A percentile compares a stretch with the other conserved stretches of the same genome.
These are phyloP conservation scores for Synanthedon andrenaeformis DNA, from an alignment of 2,888 invertebrate genomes.

Conservation along the genomic window DNA sequence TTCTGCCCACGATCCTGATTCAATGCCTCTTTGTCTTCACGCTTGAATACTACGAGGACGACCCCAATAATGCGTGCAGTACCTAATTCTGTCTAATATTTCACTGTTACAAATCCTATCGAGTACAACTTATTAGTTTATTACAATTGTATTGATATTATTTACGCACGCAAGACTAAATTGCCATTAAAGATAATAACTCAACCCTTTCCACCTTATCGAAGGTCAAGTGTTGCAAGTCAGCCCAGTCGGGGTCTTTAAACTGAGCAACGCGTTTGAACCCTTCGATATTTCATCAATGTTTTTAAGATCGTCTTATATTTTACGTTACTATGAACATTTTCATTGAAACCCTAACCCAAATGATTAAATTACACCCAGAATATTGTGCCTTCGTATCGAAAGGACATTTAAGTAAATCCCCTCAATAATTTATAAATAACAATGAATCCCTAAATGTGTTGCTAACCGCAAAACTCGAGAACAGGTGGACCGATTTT, in stretches of 20 bases:
- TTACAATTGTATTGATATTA: background rate
- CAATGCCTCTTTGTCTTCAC: background rate
- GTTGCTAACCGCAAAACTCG: too few relatives aligned
- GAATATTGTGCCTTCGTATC: too few relatives aligned
- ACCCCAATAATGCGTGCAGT: background rate
- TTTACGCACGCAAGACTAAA: background rate
- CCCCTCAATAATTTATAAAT: too few relatives aligned
- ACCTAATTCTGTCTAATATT: background rate
- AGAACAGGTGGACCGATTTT: too few relatives aligned
- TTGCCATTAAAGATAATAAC: constrained; percentile 13
- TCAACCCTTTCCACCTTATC: constrained; percentile 27
- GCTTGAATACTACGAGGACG: background rate
- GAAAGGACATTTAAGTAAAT: too few relatives aligned
- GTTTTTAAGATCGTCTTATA: constrained; percentile 5
- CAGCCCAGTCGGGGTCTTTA: constrained; percentile 14
- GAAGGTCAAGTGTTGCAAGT: constrained; percentile 28
- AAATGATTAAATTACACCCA: too few relatives aligned
- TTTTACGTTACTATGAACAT: too few relatives aligned
- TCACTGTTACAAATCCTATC: background rate
- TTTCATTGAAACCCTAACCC: too few relatives aligned
- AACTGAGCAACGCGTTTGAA: constrained; percentile 12
- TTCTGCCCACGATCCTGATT: background rate
- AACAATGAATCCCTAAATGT: too few relatives aligned
- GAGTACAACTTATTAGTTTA: background rate
- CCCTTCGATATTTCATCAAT: constrained; percentile 4